Base-by-base conservation (phyloP, 2,888 invertebrate species). In the Agonopterix arenella region DNA sequence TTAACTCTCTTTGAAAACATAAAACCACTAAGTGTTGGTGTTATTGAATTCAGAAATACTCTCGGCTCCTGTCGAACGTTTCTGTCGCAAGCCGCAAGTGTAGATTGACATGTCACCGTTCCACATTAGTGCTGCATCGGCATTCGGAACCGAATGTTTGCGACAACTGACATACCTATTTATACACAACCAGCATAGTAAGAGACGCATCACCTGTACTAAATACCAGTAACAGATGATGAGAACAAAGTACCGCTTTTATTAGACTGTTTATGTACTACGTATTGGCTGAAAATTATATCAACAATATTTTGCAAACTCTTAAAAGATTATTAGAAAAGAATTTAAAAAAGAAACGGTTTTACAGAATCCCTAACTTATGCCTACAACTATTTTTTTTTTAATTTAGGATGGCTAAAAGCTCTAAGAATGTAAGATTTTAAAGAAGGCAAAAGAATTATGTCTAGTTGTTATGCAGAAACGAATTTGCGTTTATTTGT, bases 121-220 rank as follows among this genome's bases (percentile, higher is more conserved):
- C 80, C 75, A 81, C 80, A 79, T 81, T 77, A 74, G 69, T 71
- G 68, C 64, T 69, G 73, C 76, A 76, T 73, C 69, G 80, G 84
- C 70, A 84, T 84, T 82, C 82, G 77, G 80, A 80, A 79, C 80
- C 75, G 65, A 76, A 75, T 70, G 69, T 64, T 63, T 54, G 68
- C 67, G 80, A 66, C 79, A 83, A 82, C 76, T 80, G 84, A 84
- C 83, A 77, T 65, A 71, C 43, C 83, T 84, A 85, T 84, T 82
- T 80, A 80, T 84, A 84, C 52, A 48, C 54, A 53, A 65, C 80
- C 76, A 76, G 54, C 57, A 49, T 64, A 60, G 60, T 50, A 48
- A 65, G 75, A 70, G 52, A 74, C 54, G 53, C 60, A 58, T 64
- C 70, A 74, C 72, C 67, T 72, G 71, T 55, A 66, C 67, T 60